A percentile compares a stretch with the other conserved stretches of the same genome.
Conservation (phyloP, 1,140 invertebrate genomes). For the Sitobion miscanthi region DNA sequence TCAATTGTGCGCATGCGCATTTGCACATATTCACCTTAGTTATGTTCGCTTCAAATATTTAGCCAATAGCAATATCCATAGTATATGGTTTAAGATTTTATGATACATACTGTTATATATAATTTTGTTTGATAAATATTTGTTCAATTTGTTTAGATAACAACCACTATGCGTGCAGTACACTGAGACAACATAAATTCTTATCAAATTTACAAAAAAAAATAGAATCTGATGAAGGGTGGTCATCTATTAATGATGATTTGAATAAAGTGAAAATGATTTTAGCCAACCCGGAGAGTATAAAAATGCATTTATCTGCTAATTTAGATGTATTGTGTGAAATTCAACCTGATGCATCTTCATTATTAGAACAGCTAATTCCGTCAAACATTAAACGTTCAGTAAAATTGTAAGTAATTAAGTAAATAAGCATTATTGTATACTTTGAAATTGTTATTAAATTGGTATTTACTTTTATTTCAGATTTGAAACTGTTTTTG, state of each 20-base stretch:
- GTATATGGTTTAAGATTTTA: too few relatives aligned
- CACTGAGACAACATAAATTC: conserved; percentile 80
- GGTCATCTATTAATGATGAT: conserved; percentile 66
- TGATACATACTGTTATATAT: background rate
- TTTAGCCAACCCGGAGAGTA: conserved; percentile 68
- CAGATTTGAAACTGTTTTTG: conserved; percentile 66
- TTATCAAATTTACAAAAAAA: conserved; percentile 71
- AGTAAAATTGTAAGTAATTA: background rate
- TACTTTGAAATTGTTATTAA: background rate
- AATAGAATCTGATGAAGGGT: conserved; percentile 67
- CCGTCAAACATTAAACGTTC: conserved; percentile 53
- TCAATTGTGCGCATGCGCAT: too few relatives aligned
- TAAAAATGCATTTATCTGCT: conserved; percentile 75
- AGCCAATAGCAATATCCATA: too few relatives aligned
- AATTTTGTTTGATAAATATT: background rate
- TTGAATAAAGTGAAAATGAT: conserved; percentile 70
- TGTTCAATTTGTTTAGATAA: conserved; percentile 67
- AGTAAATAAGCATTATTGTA: background rate
- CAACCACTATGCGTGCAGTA: conserved; percentile 73
- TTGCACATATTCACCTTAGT: too few relatives aligned
- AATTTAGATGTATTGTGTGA: conserved; percentile 70
- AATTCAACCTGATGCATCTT: conserved; percentile 64
- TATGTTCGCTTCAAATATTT: too few relatives aligned
- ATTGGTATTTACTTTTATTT: background rate
- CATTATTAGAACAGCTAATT: conserved; percentile 68